Conservation (phyloP, 2,113 vertebrate genomes). For the Seriola aureovittata region DNA sequence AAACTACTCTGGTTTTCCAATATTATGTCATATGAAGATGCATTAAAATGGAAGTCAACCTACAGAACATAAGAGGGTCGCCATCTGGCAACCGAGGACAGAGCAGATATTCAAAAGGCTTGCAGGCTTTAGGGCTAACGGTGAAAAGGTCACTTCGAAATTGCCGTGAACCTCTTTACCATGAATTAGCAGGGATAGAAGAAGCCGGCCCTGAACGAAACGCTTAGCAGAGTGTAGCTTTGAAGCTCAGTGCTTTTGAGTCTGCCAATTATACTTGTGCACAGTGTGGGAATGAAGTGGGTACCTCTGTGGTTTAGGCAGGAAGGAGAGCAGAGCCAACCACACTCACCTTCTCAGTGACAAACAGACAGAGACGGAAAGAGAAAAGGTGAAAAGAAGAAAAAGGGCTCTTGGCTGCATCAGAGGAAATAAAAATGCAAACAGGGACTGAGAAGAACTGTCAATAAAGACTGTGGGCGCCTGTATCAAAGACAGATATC, state of each 20-base stretch:
- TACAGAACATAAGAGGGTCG: conserved; percentile 16
- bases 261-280: conserved; percentile 36
- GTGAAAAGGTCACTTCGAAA: conserved; percentile 65
- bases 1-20: conserved; percentile 10
- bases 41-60: conserved; percentile 22
- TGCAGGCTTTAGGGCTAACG: conserved; percentile 25
- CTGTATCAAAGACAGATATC: conserved; percentile 36
- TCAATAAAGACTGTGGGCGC: conserved; percentile 28
- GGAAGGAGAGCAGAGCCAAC: conserved; percentile 40
- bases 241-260: conserved; percentile 64
- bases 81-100: conserved; percentile 28
- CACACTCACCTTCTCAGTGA: conserved; percentile 24
- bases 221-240: conserved; percentile 59
- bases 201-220: conserved; percentile 49
- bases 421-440: conserved; percentile 51
- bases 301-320: conserved; percentile 34
- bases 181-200: conserved; percentile 60
- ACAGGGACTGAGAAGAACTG: conserved; percentile 43
- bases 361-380: neutral
- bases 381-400: neutral
- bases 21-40: conserved; percentile 15
- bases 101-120: conserved; percentile 22
- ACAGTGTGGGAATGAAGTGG: conserved; percentile 29
- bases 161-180: conserved; percentile 60
- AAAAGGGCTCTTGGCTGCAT: conserved; percentile 28